phyloP scores from a whole-genome alignment of 1,140 invertebrate species.

The Drosophila erecta region DNA sequence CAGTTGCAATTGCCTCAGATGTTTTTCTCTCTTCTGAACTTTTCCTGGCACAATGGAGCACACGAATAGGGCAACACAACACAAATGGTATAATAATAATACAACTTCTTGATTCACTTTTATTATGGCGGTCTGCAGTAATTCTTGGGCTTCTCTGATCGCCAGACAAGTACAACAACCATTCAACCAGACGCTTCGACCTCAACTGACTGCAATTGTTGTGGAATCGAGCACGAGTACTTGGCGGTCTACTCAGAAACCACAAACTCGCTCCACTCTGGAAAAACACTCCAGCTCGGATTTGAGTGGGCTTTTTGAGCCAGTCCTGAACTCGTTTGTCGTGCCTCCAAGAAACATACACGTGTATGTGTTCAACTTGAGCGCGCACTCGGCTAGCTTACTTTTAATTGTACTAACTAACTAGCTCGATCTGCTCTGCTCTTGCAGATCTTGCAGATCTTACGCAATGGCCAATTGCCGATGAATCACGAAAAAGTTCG shows the following conservation, averaged over 20 bases:
- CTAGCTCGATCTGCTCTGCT: slow-evolving; percentile 48
- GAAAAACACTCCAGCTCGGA: slow-evolving; percentile 30
- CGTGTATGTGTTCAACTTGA: slow-evolving; percentile 31
- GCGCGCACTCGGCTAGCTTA: slow-evolving; percentile 30
- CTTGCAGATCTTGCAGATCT: slow-evolving; percentile 55
- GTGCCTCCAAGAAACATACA: slow-evolving; percentile 65
- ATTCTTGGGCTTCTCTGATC: slow-evolving; percentile 11
- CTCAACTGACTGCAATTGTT: slow-evolving; percentile 75
- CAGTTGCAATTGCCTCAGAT: slow-evolving; percentile 18
- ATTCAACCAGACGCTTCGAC: slow-evolving; percentile 64
- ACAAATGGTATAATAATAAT: slow-evolving; percentile 29
- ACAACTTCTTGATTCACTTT: slow-evolving; percentile 38
- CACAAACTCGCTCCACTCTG: slow-evolving; percentile 15
- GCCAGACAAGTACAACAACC: slow-evolving; percentile 57
- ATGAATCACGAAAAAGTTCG: slow-evolving; percentile 61
- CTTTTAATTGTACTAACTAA: slow-evolving; percentile 59
- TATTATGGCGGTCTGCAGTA: slow-evolving; percentile 50
- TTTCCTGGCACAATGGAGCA: slow-evolving; percentile 57
- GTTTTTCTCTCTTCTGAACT: slow-evolving; percentile 2
- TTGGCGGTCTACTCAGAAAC: slow-evolving; percentile 36
- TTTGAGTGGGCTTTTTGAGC: slow-evolving; percentile 48
- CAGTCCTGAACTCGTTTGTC: slow-evolving; percentile 69
- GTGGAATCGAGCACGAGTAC: slow-evolving; percentile 58
- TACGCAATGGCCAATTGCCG: slow-evolving; percentile 75
- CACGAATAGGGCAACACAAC: slow-evolving; percentile 46